Evolutionary conservation across 1,140 invertebrate species (phyloP).

Genomic region (Drosophila prosaltans): DNA sequence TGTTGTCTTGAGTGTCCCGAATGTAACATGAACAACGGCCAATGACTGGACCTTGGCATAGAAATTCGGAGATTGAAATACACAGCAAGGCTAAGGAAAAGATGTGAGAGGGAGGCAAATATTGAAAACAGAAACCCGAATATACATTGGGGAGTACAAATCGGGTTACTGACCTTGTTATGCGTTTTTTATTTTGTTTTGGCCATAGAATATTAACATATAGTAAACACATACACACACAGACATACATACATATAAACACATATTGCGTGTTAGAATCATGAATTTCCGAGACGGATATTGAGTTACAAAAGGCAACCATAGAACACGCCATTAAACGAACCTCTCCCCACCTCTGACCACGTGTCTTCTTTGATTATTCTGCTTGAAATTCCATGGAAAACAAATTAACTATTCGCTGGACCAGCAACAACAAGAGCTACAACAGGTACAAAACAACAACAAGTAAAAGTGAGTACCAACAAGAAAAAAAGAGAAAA

Average conservation of each 20-base stretch:
- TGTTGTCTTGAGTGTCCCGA: slow-evolving; percentile 3
- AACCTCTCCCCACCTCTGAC: neutral
- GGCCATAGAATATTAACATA: slow-evolving; percentile 30
- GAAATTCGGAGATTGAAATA: slow-evolving; percentile 25
- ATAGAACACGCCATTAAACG: neutral
- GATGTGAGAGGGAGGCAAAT: neutral
- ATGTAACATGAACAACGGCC: slow-evolving; percentile 9
- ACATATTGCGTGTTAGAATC: slow-evolving; percentile 63
- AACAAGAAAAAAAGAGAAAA: too few species aligned
- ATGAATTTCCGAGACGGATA: slow-evolving; percentile 27
- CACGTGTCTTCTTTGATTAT: slow-evolving; percentile 45
- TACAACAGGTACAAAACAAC: slow-evolving; percentile 42
- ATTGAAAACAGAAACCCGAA: neutral
- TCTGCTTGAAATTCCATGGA: slow-evolving; percentile 64
- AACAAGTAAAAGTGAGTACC: neutral
- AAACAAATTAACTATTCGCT: slow-evolving; percentile 69
- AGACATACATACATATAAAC: slow-evolving; percentile 30
- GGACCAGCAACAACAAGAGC: slow-evolving; percentile 55
- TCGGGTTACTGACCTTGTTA: slow-evolving; percentile 2
- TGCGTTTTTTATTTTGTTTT: slow-evolving; percentile 4
- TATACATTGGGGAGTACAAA: slow-evolving; percentile 10
- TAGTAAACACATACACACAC: slow-evolving; percentile 43
- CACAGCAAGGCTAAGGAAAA: neutral
- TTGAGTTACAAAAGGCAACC: slow-evolving; percentile 45
- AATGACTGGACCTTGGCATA: slow-evolving; percentile 58